These are phyloP conservation scores for Kryphioiulus occultus DNA, from an alignment of 2,888 invertebrate genomes.

Conservation along the genomic window DNA sequence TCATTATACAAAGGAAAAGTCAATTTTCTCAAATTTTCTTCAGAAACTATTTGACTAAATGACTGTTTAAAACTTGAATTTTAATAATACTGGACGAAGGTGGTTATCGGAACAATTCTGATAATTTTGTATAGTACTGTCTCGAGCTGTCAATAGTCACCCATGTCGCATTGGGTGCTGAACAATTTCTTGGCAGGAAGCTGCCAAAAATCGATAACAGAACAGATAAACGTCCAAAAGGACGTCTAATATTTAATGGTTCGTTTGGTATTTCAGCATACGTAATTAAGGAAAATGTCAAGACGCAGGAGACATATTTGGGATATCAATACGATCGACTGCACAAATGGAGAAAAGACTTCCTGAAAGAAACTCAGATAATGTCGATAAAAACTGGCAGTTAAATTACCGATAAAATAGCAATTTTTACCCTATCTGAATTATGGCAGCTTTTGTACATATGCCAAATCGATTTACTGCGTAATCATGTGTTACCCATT, in stretches of 20 bases:
- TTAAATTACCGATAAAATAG: slow-evolving; percentile 10
- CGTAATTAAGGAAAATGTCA: slow-evolving; percentile 7
- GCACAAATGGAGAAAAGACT: background rate
- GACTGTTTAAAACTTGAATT: background rate
- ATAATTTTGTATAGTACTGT: background rate
- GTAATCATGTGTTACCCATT: background rate
- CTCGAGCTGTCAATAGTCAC: background rate
- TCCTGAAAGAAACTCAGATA: background rate
- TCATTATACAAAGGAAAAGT: no score
- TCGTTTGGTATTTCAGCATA: background rate
- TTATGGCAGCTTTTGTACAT: slow-evolving; percentile 2
- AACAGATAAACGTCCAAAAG: background rate
- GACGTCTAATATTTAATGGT: background rate
- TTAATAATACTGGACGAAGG: background rate
- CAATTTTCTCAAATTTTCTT: no score
- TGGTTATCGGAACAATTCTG: background rate
- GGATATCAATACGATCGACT: background rate
- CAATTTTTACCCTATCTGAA: background rate
- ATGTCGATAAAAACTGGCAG: background rate
- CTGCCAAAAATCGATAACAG: slow-evolving; percentile 1
- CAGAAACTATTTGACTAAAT: no score
- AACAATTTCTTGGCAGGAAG: background rate
- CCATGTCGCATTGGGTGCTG: background rate
- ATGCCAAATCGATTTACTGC: background rate
- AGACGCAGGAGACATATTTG: background rate